Evolutionary conservation across 2,113 vertebrate species (phyloP), one percentile per base, ranked within the genome.

Genomic region (Setophaga kirtlandii): DNA sequence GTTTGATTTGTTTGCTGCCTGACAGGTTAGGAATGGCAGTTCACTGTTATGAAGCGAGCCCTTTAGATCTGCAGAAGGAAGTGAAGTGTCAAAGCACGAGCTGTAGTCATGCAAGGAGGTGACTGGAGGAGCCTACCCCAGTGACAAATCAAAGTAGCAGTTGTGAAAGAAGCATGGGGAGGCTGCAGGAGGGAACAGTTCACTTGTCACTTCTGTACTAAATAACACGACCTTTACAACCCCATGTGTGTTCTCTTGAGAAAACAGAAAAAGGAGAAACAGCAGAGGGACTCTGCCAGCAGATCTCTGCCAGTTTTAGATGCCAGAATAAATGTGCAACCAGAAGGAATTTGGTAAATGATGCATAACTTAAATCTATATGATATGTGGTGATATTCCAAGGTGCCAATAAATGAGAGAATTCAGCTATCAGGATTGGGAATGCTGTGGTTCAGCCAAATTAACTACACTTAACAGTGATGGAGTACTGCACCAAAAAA

Each of bases 1-100:
- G 63, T 76, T 58, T 62, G 82, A 94, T 88, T 83, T 94, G 83
- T 90, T 93, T 69, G 64, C 88, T 86, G 50, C 50, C 82, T 94
- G 95, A 64, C 85, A 92, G 52, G 59, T 41, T 85, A 30, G 59
- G 90, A 73, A 90, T 62, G 42, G 82, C 88, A 86, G 58, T 33
- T 92, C n/a, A 11, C n/a, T 27, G 63, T 5, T 50, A 33, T 15
- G 42, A 95, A 80, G 70, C 5, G 9, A 91, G 75, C 37, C 83
- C 58, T 88, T 85, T n/a, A 77, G 67, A 83, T 85, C 79, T 74
- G 46, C 82, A 33, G 63, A 27, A 39, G 62, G 67, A 65, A 93
- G 63, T 7, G n/a, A 76, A 93, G 81, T 53, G 76, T 88, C 67
- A 90, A 86, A 90, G 86, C 68, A 55, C 64, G 9, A 77, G 39